Base-by-base conservation (phyloP, 1,140 invertebrate genomes). In the Caenorhabditis tropicalis region DNA sequence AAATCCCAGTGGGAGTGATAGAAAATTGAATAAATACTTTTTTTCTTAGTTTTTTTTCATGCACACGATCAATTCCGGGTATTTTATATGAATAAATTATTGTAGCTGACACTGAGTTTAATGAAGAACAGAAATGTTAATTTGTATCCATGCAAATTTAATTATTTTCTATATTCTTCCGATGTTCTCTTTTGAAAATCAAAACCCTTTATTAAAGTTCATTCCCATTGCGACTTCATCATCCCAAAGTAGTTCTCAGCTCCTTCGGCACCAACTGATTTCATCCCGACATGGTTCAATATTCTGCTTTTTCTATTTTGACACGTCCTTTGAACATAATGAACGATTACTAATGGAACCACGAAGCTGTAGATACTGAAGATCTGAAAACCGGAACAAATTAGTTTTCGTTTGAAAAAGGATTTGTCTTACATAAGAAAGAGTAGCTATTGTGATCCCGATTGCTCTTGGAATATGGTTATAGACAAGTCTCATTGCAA, bases 181-280 rank as follows among this genome's bases (percentile, higher is more conserved):
- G n/a, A n/a, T n/a, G n/a, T n/a, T n/a, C n/a, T n/a, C n/a, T n/a
- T n/a, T n/a, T n/a, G n/a, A n/a, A n/a, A n/a, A n/a, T n/a, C n/a
- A n/a, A n/a, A n/a, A n/a, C n/a, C n/a, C n/a, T n/a, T n/a, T n/a
- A n/a, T n/a, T n/a, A n/a, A n/a, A n/a, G n/a, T n/a, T 58, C 29
- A 46, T 43, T 74, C 65, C 65, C 65, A 74, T 43, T 74, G 65
- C 10, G 65, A 74, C 24, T 74, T 74, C n/a, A 74, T 74, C 65
- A 74, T 74, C 27, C n/a, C 65, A 31, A 74, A 74, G 27, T 74
- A 74, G 16, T 74, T 74, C 1, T 39, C 19, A 12, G 65, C 65
- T 10, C 65, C 65, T 46, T 43, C 65, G 0, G n/a, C 36, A n/a
- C 65, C 65, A 24, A 74, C 36, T 5, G 65, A 21, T 74, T 74